These are phyloP conservation scores for Callimico goeldii DNA, from an alignment of 2,797 vertebrate genomes.

Conservation along the genomic window DNA sequence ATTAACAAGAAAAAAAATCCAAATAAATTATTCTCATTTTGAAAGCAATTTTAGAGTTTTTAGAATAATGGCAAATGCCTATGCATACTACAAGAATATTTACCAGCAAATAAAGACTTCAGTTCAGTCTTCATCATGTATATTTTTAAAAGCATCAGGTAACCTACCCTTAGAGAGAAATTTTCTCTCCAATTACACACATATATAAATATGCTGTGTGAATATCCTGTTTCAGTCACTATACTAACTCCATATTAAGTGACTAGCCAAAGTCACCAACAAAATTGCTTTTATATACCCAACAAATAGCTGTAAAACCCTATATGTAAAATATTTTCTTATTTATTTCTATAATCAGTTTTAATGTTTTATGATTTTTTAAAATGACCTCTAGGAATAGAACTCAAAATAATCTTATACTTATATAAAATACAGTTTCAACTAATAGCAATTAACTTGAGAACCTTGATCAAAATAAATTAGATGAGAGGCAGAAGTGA, in stretches of 20 bases:
- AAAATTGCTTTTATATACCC: conserved; percentile 1
- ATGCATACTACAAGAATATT: background rate
- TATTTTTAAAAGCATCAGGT: background rate
- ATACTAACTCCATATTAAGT: background rate
- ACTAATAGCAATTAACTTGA: background rate
- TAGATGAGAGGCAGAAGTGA: background rate
- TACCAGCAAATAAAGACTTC: background rate
- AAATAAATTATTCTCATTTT: conserved; percentile 1
- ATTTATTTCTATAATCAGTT: conserved; percentile 42
- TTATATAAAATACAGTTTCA: conserved; percentile 35
- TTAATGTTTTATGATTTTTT: conserved; percentile 7
- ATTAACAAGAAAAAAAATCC: background rate
- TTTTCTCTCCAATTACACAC: background rate
- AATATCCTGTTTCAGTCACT: background rate
- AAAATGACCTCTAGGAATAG: background rate
- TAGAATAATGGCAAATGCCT: background rate
- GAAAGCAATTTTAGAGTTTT: background rate
- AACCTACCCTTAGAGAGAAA: background rate
- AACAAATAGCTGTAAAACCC: background rate
- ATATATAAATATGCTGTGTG: no score
- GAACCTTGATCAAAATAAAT: background rate
- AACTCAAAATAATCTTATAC: background rate
- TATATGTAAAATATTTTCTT: background rate
- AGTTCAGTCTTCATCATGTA: background rate
- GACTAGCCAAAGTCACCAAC: background rate